phyloP scores from a whole-genome alignment of 2,888 invertebrate species.

The Meliscaeva auricollis region DNA sequence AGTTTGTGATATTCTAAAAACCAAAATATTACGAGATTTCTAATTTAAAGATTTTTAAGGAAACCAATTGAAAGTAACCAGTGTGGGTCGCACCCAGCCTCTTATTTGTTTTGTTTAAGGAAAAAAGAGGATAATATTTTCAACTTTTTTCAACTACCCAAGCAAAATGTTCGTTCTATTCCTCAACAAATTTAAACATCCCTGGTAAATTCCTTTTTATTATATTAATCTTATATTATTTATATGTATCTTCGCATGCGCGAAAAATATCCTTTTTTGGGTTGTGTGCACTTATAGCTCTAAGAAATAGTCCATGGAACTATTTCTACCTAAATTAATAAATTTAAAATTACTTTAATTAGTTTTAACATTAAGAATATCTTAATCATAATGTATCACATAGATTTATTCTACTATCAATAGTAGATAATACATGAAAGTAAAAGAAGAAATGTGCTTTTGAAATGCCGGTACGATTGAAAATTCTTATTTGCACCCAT shows the following conservation, averaged over 20 bases:
- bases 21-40: no score
- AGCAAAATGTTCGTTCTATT: no score
- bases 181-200: conserved; percentile 13
- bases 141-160: no score
- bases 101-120: no score
- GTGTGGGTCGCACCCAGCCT: no score
- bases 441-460: background rate
- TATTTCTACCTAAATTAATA: background rate
- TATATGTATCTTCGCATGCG: conserved; percentile 44
- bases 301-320: background rate
- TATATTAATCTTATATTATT: background rate
- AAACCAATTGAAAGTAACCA: no score
- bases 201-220: background rate
- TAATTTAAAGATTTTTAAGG: no score
- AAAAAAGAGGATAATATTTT: no score
- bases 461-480: background rate
- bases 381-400: no score
- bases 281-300: background rate
- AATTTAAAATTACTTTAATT: background rate
- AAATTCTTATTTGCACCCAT: conserved; percentile 10
- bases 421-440: background rate
- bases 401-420: no score
- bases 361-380: background rate
- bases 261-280: conserved; percentile 48
- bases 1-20: no score